Percentiles rank a stretch among this genome's conserved stretches.
These are phyloP conservation scores for Peromyscus maniculatus DNA, from an alignment of 2,113 vertebrate genomes.

Conservation along the genomic window DNA sequence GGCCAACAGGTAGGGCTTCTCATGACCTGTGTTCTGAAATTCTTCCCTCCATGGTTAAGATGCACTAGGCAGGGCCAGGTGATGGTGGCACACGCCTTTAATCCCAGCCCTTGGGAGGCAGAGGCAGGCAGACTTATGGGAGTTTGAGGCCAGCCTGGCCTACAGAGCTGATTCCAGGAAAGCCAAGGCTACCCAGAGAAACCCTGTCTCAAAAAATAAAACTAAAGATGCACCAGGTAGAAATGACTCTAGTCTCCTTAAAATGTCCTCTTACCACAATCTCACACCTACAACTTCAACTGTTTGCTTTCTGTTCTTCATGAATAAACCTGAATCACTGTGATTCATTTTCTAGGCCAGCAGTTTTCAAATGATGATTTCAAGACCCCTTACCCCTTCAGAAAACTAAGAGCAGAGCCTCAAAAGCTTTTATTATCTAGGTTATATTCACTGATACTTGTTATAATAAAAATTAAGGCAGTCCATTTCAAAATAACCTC, in stretches of 20 bases:
- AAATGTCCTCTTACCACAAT: not conserved
- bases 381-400: not conserved
- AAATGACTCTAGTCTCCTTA: not conserved
- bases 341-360: not conserved
- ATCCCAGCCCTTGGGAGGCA: not conserved
- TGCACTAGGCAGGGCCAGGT: not conserved
- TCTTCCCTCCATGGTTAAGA: not conserved
- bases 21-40: not conserved
- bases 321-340: not conserved
- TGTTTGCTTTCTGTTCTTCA: constrained; percentile 4
- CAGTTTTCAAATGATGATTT: constrained; percentile 33
- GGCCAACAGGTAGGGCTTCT: not conserved
- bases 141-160: not conserved
- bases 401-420: not conserved
- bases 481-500: constrained; percentile 10
- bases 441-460: constrained; percentile 1
- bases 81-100: not conserved
- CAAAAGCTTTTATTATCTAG: not conserved
- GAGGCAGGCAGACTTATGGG: not conserved
- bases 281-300: not conserved
- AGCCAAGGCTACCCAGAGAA: not conserved
- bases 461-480: not conserved
- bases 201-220: not conserved
- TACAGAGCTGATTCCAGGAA: not conserved
- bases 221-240: not conserved